Base-by-base conservation (phyloP, 2,888 invertebrate genomes). In the Tetramorium bicarinatum region DNA sequence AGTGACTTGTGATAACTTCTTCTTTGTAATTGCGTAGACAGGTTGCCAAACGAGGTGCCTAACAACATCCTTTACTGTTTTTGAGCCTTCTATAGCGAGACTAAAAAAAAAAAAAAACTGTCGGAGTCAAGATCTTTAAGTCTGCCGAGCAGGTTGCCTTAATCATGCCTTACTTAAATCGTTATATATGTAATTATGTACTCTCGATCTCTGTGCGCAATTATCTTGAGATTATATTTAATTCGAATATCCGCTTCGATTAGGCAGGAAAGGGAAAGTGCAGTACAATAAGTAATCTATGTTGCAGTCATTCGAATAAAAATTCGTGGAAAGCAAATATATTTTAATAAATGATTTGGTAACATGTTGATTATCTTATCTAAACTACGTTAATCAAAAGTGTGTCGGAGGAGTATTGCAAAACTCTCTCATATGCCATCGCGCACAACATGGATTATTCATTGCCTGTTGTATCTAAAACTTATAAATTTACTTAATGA, bases 101-200 rank as follows among this genome's bases (percentile, higher is more conserved):
- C 15, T 49, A 56, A 79, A 6, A 49, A 49, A 18, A 44, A 44
- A 44, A 49, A 49, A 49, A 3, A 67, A 64, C 77, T 62, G 34
- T 77, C 69, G 21, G 67, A 21, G n/a, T 77, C 47, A 74, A 69
- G 67, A 82, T 79, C 62, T 67, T 83, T 76, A 47, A 74, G 18
- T 79, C 80, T 87, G 56, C 61, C 47, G 56, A 82, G 81, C 87
- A 83, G 81, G 77, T 87, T 85, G 85, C 85, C 87, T 87, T 85
- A 83, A 85, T 84, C 83, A 86, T 86, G 86, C 86, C 82, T 86
- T 86, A 86, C 54, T 71, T 85, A 67, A 79, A 74, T 83, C 25
- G 59, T 62, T 74, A 84, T 15, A 75, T 49, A 59, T 52, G 25
- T 82, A 84, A 49, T 80, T 83, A 74, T 74, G 59, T 81, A 44